Conservation (phyloP, 2,797 vertebrate species). For the Phrynocephalus vlangalii region DNA sequence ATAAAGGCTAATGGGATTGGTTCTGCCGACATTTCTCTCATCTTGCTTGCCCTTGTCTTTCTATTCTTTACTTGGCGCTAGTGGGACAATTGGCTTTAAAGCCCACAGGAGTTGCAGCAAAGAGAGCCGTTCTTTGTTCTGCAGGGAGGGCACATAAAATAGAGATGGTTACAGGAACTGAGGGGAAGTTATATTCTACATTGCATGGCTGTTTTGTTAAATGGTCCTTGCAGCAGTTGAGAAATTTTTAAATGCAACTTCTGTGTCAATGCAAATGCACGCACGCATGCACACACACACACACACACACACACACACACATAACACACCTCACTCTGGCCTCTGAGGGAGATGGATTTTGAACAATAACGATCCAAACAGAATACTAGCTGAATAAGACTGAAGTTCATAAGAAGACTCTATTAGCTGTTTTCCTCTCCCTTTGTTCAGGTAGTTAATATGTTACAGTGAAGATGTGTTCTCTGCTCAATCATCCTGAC, state of each 20-base stretch:
- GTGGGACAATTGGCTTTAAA: constrained; percentile 28
- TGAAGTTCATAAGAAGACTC: constrained; percentile 9
- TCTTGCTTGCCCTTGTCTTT: constrained; percentile 52
- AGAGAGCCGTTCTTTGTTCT: constrained; percentile 17
- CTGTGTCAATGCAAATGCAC: not conserved
- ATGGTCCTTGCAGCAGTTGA: not conserved
- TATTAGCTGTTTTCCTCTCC: constrained; percentile 23
- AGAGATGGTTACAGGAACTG: not conserved
- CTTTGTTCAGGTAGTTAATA: not conserved
- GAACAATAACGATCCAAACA: not conserved
- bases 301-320: not conserved
- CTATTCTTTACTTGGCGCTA: constrained; percentile 6
- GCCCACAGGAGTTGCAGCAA: not conserved
- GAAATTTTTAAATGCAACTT: not conserved
- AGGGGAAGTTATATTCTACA: constrained; percentile 4
- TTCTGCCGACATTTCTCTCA: constrained; percentile 43
- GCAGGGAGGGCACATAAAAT: not conserved
- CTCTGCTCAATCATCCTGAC: not conserved
- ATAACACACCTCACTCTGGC: not conserved
- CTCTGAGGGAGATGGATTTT: constrained; percentile 26
- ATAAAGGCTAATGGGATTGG: constrained; percentile 63
- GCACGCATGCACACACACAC: not conserved
- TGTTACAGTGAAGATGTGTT: constrained; percentile 13
- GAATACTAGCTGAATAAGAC: constrained; percentile 28
- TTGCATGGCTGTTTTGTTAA: not conserved